Evolutionary conservation across 2,888 invertebrate genomes (phyloP).

Genomic region (Perithous albicinctus): DNA sequence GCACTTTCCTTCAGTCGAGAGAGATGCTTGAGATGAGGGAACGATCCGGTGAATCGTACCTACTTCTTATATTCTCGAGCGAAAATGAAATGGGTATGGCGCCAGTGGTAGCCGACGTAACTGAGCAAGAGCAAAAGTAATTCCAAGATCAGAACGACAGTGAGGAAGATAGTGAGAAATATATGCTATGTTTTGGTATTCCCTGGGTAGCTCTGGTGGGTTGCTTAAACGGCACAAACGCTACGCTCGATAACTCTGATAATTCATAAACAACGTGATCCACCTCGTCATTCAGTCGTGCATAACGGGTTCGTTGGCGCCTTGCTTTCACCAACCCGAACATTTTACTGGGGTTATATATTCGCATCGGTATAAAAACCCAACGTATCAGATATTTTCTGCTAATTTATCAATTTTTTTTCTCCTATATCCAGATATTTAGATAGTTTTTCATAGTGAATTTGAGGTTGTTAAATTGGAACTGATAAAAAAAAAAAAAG

Average conservation of each 20-base stretch:
- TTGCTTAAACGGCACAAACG: background rate
- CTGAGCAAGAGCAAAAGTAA: slow-evolving; percentile 4
- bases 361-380: slow-evolving; percentile 1
- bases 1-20: background rate
- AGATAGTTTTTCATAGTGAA: too few relatives aligned
- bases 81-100: slow-evolving; percentile 30
- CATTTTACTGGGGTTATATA: background rate
- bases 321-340: background rate
- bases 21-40: background rate
- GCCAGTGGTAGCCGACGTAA: background rate
- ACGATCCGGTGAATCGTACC: slow-evolving; percentile 23
- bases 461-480: too few relatives aligned
- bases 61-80: slow-evolving; percentile 20
- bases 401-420: too few relatives aligned
- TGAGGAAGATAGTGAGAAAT: too few relatives aligned
- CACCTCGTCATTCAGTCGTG: slow-evolving; percentile 1
- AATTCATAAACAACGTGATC: slow-evolving; percentile 28
- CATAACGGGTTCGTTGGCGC: background rate
- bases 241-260: background rate
- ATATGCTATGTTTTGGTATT: background rate
- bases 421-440: too few relatives aligned
- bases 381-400: too few relatives aligned
- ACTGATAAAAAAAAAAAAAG: too few relatives aligned
- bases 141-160: slow-evolving; percentile 6
- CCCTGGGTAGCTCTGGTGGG: background rate